Conservation (phyloP, 2,888 invertebrate genomes). For the Marasmarcha lunaedactyla region DNA sequence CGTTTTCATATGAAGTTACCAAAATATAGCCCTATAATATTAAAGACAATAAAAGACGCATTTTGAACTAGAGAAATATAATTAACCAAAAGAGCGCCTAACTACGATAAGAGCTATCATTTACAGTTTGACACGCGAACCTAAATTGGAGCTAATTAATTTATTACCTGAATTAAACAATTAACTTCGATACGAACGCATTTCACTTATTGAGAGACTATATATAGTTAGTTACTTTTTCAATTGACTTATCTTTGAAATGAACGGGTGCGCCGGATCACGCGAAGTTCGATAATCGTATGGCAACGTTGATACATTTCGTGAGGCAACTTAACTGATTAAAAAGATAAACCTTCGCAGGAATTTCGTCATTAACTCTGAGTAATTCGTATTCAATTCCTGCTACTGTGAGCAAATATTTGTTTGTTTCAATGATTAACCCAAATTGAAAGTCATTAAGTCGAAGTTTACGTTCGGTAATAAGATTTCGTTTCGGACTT, state of each 20-base stretch:
- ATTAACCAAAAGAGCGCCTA: too few relatives aligned
- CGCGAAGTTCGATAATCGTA: conserved; percentile 51
- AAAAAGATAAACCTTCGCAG: not conserved
- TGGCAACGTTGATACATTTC: conserved; percentile 11
- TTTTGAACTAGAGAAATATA: too few relatives aligned
- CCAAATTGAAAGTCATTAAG: too few relatives aligned
- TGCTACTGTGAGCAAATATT: too few relatives aligned
- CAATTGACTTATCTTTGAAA: conserved; percentile 67
- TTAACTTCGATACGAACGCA: conserved; percentile 59
- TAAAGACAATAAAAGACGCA: too few relatives aligned
- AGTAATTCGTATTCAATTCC: not conserved
- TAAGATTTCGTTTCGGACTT: too few relatives aligned
- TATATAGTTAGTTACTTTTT: conserved; percentile 31
- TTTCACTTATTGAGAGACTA: conserved; percentile 48
- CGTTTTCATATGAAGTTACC: too few relatives aligned
- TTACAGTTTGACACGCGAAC: conserved; percentile 47
- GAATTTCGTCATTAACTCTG: not conserved
- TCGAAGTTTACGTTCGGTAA: too few relatives aligned
- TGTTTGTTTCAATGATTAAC: too few relatives aligned
- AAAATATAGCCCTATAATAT: too few relatives aligned
- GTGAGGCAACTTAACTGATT: not conserved
- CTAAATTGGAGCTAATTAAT: conserved; percentile 64
- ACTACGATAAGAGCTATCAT: conserved; percentile 22
- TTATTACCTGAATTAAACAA: conserved; percentile 69
- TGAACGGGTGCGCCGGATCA: conserved; percentile 47